Percentiles rank a stretch among this genome's conserved stretches.
phyloP scores from a whole-genome alignment of 2,797 vertebrate species.

The Molossus molossus region DNA sequence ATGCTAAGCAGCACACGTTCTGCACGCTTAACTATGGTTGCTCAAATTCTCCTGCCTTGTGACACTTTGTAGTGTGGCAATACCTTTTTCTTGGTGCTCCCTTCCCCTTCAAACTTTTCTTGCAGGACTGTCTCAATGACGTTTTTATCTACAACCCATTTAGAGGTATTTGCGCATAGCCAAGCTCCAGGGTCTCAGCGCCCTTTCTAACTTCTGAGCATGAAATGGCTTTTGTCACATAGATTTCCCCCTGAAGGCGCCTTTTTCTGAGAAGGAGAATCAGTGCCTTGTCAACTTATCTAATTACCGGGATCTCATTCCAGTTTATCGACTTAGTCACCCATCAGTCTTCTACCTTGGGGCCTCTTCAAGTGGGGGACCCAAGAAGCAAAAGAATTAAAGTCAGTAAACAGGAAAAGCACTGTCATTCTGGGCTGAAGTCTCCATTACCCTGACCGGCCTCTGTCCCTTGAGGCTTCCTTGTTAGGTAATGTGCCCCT shows the following conservation, averaged over 20 bases:
- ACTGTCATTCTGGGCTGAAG: neutral
- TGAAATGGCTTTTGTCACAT: neutral
- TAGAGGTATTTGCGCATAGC: neutral
- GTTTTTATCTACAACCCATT: neutral
- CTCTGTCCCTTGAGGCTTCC: neutral
- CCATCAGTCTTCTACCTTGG: neutral
- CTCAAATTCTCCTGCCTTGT: neutral
- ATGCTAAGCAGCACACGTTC: neutral
- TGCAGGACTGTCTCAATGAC: neutral
- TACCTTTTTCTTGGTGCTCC: neutral
- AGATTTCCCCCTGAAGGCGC: neutral
- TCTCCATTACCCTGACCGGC: neutral
- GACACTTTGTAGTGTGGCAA: neutral
- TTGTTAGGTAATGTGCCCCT: neutral
- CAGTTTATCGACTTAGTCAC: neutral
- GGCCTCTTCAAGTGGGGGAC: neutral
- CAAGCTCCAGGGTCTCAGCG: neutral
- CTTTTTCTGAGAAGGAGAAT: neutral
- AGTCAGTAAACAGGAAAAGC: neutral
- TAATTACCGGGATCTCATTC: neutral
- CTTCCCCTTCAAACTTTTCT: neutral
- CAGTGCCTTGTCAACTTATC: neutral
- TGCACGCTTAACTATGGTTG: neutral
- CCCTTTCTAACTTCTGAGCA: neutral
- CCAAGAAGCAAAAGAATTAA: neutral